phyloP scores from a whole-genome alignment of 2,113 vertebrate species.

The Hemicordylus capensis region DNA sequence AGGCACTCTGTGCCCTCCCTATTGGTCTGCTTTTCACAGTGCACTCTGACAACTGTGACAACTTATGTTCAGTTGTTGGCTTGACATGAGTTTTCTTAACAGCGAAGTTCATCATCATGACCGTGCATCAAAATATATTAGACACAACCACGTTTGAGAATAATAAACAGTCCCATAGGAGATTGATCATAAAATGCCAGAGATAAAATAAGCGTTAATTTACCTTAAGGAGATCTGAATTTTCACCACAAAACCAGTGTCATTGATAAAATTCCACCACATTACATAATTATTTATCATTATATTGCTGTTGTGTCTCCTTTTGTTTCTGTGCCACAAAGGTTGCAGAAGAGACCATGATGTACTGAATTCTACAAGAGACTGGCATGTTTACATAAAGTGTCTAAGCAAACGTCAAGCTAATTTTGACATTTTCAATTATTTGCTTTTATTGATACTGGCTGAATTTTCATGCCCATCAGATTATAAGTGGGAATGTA shows the following conservation, averaged over 20 bases:
- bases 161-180: constrained; percentile 27
- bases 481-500: too few species aligned
- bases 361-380: neutral
- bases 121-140: constrained; percentile 26
- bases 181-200: constrained; percentile 8
- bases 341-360: neutral
- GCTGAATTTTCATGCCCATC: neutral
- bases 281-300: constrained; percentile 2
- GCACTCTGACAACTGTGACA: neutral
- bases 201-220: constrained; percentile 39
- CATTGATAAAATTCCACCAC: neutral
- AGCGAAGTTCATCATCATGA: constrained; percentile 26
- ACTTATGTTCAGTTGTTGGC: constrained; percentile 8
- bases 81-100: constrained; percentile 27
- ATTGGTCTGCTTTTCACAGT: constrained; percentile 24
- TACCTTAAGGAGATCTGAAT: constrained; percentile 24
- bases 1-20: neutral
- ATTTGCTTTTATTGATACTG: neutral
- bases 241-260: constrained; percentile 30
- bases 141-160: constrained; percentile 52
- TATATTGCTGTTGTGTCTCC: constrained; percentile 20
- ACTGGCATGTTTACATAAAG: neutral
- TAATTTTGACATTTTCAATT: neutral
- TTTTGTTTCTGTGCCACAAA: neutral
- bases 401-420: neutral